Percentiles rank a stretch among this genome's conserved stretches.
Evolutionary conservation across 2,113 vertebrate species (phyloP).

Genomic region (Alaudala cheleensis): DNA sequence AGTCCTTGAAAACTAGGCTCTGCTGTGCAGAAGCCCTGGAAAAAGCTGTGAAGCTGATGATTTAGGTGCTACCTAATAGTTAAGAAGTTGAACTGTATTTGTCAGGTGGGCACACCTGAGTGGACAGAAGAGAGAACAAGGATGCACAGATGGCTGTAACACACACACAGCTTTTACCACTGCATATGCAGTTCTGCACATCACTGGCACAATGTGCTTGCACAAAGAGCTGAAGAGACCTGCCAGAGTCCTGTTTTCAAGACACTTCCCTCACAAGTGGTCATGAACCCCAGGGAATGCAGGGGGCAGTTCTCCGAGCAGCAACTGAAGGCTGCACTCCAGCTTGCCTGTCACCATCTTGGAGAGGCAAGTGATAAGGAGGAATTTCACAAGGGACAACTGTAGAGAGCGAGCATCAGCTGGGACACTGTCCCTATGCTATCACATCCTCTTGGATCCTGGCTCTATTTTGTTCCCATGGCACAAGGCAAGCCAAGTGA

Average conservation of each 20-base stretch:
- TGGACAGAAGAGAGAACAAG: neutral
- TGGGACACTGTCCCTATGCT: neutral
- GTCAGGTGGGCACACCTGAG: neutral
- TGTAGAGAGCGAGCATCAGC: accelerated
- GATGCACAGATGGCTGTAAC: neutral
- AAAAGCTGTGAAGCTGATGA: neutral
- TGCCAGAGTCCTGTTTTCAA: neutral
- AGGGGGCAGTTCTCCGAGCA: neutral
- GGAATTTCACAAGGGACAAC: neutral
- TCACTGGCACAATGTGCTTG: neutral
- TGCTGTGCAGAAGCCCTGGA: neutral
- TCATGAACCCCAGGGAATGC: neutral
- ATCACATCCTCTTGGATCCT: neutral
- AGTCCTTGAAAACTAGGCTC: neutral
- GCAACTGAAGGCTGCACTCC: neutral
- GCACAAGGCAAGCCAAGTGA: neutral
- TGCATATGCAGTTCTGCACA: neutral
- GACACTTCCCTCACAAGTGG: accelerated
- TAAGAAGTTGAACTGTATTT: neutral
- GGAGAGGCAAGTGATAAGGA: neutral
- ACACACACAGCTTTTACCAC: neutral
- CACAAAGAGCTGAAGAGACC: neutral
- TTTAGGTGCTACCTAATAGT: neutral
- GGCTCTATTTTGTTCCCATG: neutral
- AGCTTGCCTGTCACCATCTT: neutral